These are phyloP conservation scores for Eumeta japonica DNA, from an alignment of 1,140 invertebrate genomes.

Conservation along the genomic window DNA sequence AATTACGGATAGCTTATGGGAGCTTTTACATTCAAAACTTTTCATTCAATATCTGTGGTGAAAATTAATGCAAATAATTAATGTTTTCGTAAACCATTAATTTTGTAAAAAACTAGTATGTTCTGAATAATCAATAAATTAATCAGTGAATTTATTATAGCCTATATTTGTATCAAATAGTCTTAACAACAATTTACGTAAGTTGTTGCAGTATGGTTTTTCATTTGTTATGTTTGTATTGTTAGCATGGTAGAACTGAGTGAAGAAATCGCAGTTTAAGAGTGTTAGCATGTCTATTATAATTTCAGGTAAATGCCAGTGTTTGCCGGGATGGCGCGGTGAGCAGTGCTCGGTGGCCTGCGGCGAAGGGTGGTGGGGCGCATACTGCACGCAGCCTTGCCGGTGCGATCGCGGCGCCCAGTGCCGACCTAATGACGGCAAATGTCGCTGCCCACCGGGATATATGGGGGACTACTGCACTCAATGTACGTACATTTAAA, in stretches of 20 bases:
- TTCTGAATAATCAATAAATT: too few species aligned
- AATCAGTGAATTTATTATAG: too few species aligned
- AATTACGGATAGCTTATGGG: background rate
- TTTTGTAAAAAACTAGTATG: too few species aligned
- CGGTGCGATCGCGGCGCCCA: constrained; percentile 78
- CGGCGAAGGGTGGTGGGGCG: constrained; percentile 77
- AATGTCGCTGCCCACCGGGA: constrained; percentile 76
- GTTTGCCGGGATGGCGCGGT: constrained; percentile 82
- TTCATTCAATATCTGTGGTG: too few species aligned
- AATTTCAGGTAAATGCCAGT: constrained; percentile 73
- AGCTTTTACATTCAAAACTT: too few species aligned
- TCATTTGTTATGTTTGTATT: too few species aligned
- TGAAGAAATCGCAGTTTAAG: background rate
- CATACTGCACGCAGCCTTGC: constrained; percentile 81
- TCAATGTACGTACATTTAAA: constrained; percentile 69
- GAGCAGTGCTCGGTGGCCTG: constrained; percentile 78
- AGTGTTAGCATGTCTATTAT: background rate
- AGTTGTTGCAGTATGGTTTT: too few species aligned
- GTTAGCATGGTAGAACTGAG: background rate
- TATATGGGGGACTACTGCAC: constrained; percentile 79
- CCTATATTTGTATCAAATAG: too few species aligned
- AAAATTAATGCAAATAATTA: too few species aligned
- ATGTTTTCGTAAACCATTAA: too few species aligned
- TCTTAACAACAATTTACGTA: too few species aligned
- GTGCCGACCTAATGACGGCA: constrained; percentile 79